These are phyloP conservation scores for Cantharis lateralis DNA, from an alignment of 2,888 invertebrate species.

Conservation along the genomic window DNA sequence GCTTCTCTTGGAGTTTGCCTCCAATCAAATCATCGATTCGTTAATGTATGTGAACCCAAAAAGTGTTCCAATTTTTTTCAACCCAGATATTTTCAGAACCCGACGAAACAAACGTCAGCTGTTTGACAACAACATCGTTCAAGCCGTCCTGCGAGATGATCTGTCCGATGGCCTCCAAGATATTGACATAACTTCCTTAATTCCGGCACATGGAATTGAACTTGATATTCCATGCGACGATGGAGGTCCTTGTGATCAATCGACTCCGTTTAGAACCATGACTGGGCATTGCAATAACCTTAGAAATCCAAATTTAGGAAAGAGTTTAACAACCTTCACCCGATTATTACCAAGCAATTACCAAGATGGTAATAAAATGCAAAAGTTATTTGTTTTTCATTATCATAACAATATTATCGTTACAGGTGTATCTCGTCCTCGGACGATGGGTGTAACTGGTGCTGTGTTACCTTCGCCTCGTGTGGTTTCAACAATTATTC, in stretches of 20 bases:
- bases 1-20: constrained; percentile 82
- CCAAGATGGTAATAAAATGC: constrained; percentile 71
- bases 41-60: constrained; percentile 49
- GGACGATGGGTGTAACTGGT: constrained; percentile 75
- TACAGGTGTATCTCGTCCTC: constrained; percentile 77
- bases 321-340: constrained; percentile 83
- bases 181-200: constrained; percentile 74
- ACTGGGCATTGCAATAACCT: constrained; percentile 90
- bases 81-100: constrained; percentile 46
- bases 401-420: constrained; percentile 16
- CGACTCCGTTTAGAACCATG: constrained; percentile 71
- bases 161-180: constrained; percentile 78
- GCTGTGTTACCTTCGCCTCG: constrained; percentile 82
- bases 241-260: constrained; percentile 71
- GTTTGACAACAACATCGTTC: constrained; percentile 68
- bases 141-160: constrained; percentile 65
- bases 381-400: neutral
- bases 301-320: constrained; percentile 79
- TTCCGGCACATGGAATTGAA: constrained; percentile 66
- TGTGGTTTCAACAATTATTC: constrained; percentile 83
- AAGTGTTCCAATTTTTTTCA: neutral
- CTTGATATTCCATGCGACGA: constrained; percentile 76
- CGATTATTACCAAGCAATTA: constrained; percentile 84
- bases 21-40: constrained; percentile 81
- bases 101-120: constrained; percentile 73